These are phyloP conservation scores for Hylaea fasciaria DNA, from an alignment of 2,888 invertebrate genomes.

Conservation along the genomic window DNA sequence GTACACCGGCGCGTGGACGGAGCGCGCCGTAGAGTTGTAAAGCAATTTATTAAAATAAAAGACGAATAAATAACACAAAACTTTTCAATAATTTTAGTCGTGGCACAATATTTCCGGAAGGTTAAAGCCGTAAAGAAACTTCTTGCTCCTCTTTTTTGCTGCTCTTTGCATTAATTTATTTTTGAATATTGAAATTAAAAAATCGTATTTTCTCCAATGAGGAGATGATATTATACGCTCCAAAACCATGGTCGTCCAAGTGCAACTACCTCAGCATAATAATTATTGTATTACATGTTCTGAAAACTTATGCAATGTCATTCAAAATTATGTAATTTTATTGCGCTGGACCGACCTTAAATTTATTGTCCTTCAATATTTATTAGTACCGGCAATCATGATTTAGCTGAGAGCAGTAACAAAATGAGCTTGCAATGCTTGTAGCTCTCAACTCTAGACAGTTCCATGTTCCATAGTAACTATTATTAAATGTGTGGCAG, in stretches of 20 bases:
- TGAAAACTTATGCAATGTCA: no score
- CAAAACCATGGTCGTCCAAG: no score
- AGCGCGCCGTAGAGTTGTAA: conserved; percentile 72
- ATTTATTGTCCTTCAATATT: no score
- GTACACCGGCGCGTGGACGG: conserved; percentile 66
- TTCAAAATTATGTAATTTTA: no score
- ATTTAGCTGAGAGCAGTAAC: no score
- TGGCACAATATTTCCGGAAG: conserved; percentile 71
- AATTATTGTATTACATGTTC: no score
- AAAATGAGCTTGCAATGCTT: background rate
- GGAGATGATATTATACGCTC: no score
- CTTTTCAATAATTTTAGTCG: conserved; percentile 66
- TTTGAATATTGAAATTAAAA: no score
- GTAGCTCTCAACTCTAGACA: background rate
- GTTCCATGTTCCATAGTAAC: background rate
- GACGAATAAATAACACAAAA: conserved; percentile 65
- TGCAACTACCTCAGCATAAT: no score
- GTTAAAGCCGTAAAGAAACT: conserved; percentile 54
- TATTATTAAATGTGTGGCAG: conserved; percentile 23
- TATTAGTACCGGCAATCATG: no score
- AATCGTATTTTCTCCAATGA: no score
- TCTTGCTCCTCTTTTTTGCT: conserved; percentile 50
- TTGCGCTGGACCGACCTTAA: no score
- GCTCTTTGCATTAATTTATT: conserved; percentile 26
- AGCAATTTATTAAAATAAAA: conserved; percentile 66